phyloP scores from a whole-genome alignment of 1,140 invertebrate species.

The Harpegnathos saltator region DNA sequence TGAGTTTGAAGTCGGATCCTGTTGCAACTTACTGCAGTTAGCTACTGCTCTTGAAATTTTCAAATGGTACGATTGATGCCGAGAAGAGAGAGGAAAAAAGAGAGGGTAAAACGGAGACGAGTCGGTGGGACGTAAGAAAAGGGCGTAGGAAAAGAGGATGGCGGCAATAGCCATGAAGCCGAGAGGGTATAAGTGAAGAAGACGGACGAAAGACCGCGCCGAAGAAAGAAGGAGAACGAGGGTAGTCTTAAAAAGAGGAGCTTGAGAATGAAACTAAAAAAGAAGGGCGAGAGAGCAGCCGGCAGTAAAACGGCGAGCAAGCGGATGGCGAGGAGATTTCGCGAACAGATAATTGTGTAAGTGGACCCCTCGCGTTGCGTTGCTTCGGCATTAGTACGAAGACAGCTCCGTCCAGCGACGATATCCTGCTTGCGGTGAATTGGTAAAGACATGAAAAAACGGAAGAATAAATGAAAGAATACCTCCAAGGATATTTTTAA shows the following conservation, averaged over 20 bases:
- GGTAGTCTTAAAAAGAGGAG: slow-evolving; percentile 65
- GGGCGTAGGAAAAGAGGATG: slow-evolving; percentile 38
- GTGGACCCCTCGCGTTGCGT: slow-evolving; percentile 72
- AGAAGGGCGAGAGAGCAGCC: slow-evolving; percentile 64
- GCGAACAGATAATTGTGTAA: slow-evolving; percentile 83
- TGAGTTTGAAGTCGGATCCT: slow-evolving; percentile 6
- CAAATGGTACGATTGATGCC: slow-evolving; percentile 12
- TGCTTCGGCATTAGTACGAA: slow-evolving; percentile 52
- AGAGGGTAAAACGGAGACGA: slow-evolving; percentile 43
- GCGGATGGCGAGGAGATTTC: slow-evolving; percentile 78
- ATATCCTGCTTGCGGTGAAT: slow-evolving; percentile 39
- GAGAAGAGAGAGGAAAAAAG: slow-evolving; percentile 47
- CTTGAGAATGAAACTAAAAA: slow-evolving; percentile 67
- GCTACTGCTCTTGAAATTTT: slow-evolving; percentile 33
- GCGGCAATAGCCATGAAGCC: slow-evolving; percentile 22
- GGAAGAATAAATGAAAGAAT: not conserved
- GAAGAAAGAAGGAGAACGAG: slow-evolving; percentile 66
- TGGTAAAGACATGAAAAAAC: slow-evolving; percentile 29
- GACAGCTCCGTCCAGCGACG: slow-evolving; percentile 39
- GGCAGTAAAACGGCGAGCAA: slow-evolving; percentile 79
- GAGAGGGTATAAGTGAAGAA: slow-evolving; percentile 35
- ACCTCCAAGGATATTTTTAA: slow-evolving; percentile 26
- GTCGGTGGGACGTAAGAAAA: slow-evolving; percentile 27
- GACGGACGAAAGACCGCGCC: slow-evolving; percentile 47
- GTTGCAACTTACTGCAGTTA: not conserved